Base-by-base conservation (phyloP, 1,140 invertebrate genomes). In the Tetragonula clypearis region DNA sequence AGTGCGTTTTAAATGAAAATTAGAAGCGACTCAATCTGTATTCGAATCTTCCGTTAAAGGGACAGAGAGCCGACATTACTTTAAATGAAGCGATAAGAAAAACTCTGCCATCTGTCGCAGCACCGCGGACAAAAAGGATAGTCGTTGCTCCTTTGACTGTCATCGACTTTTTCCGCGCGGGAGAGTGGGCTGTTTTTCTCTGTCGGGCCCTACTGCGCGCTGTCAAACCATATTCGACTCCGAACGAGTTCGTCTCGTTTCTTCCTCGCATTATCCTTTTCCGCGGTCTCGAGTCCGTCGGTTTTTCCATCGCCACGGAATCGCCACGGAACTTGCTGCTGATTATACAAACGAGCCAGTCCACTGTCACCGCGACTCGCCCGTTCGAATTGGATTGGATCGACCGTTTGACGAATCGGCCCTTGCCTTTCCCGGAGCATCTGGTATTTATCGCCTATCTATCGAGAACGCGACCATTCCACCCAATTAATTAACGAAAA, bases 401-500 rank as follows among this genome's bases (percentile, higher is more conserved):
- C 65, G 65, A 17, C 30, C 6, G 81, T 80, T 49, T 90, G 85
- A 89, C 88, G 88, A 90, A 90, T 90, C 85, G 88, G 60, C 72
- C 85, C 35, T 79, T 65, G 87, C 82, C 88, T 88, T 88, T 89
- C 77, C 55, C 74, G 71, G 82, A 80, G 71, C 79, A 76, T 85
- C 62, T 72, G 79, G 79, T 68, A 66, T 56, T 49, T 49, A 49
- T 49, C 41, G 41, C 41, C 41, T 49, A 8, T 8, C 41, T 49
- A 30, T 58, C 72, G 68, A 72, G 74, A 78, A 85, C 88, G 88
- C 88, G 88, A 90, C 73, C 56, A 19, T 11, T 53, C 66, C 60
- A 26, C 65, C 53, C 77, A 85, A 90, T 90, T 90, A 89, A 90
- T 90, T 89, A 89, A 88, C 55, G 85, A 89, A 90, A 90, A 89